Conservation (phyloP, 2,797 vertebrate species). For the Urophycis tenuis region DNA sequence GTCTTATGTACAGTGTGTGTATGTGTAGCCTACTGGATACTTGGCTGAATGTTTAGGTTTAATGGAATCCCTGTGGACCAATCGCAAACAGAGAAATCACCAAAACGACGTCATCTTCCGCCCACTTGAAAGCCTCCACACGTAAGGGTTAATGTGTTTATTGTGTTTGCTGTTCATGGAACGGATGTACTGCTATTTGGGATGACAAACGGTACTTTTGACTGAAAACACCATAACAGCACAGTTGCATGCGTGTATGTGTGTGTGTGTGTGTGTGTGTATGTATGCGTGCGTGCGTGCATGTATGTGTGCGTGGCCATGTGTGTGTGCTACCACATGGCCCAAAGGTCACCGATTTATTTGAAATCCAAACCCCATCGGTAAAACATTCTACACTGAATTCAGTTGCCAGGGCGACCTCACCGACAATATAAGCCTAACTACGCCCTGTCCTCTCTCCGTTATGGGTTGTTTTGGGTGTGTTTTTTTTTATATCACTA, state of each 20-base stretch:
- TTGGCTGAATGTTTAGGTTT: conserved; percentile 52
- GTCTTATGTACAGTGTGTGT: conserved; percentile 41
- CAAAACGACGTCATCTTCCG: conserved; percentile 10
- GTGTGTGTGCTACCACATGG: conserved; percentile 52
- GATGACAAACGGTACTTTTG: background rate
- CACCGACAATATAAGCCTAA: conserved; percentile 26
- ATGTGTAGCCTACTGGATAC: conserved; percentile 51
- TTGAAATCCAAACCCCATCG: conserved; percentile 60
- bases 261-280: background rate
- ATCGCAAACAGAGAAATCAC: conserved; percentile 30
- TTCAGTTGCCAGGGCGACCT: conserved; percentile 42
- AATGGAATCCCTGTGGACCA: conserved; percentile 48
- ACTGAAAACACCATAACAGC: conserved; percentile 15
- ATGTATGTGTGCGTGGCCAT: conserved; percentile 6
- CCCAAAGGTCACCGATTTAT: conserved; percentile 66
- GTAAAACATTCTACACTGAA: conserved; percentile 62
- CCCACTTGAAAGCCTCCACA: conserved; percentile 22
- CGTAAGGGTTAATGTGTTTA: conserved; percentile 30
- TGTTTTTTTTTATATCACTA: background rate
- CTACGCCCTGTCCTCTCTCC: background rate
- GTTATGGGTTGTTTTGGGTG: background rate
- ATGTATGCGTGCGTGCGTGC: background rate
- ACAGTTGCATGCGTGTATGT: conserved; percentile 32
- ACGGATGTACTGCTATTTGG: conserved; percentile 26
- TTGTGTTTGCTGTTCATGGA: conserved; percentile 32